Conservation (phyloP, 2,113 vertebrate species). For the Chlorodrepanis virens region DNA sequence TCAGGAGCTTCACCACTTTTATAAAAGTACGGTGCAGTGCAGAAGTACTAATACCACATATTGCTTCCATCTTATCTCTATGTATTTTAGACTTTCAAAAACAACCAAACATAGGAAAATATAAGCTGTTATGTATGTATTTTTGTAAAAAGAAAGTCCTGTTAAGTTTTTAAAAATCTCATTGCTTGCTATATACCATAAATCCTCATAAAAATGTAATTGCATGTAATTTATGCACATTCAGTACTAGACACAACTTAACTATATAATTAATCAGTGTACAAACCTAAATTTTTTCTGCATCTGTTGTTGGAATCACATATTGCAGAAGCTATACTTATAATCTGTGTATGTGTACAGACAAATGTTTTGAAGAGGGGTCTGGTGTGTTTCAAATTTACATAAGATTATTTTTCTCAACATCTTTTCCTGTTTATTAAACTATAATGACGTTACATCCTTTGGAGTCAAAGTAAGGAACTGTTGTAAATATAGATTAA, state of each 20-base stretch:
- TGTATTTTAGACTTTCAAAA: neutral
- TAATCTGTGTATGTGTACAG: neutral
- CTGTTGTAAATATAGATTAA: conserved; percentile 13
- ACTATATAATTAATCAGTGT: neutral
- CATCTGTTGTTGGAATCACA: neutral
- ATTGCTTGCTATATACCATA: neutral
- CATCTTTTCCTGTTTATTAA: conserved; percentile 17
- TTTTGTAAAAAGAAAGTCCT: neutral
- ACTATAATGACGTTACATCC: neutral
- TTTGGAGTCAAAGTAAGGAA: conserved; percentile 14
- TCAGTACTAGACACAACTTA: neutral
- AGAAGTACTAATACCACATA: neutral
- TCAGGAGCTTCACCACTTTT: neutral
- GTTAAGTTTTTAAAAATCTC: neutral
- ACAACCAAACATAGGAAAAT: neutral
- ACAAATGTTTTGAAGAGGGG: neutral
- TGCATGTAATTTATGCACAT: neutral
- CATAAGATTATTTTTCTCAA: neutral
- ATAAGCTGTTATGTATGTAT: neutral
- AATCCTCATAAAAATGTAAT: neutral
- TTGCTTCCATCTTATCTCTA: neutral
- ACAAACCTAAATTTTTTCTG: neutral
- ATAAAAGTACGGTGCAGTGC: neutral
- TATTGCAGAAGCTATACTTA: neutral
- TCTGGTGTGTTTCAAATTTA: neutral